phyloP scores from a whole-genome alignment of 1,140 invertebrate species.

The Ridgeia piscesae region DNA sequence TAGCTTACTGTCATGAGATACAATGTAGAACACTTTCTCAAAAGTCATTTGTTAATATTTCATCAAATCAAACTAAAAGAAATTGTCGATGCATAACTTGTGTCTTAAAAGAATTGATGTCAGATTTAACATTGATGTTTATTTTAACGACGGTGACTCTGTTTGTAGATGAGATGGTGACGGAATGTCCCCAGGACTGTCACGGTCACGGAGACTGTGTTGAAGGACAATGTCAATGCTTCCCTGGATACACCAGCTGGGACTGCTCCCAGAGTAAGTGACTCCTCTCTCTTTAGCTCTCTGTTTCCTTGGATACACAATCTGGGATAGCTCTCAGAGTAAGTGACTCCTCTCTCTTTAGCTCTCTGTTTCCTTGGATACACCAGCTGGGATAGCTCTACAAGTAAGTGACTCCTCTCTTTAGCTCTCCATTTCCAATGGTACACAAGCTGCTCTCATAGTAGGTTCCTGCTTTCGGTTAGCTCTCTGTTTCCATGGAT shows the following conservation, averaged over 20 bases:
- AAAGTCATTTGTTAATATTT: background rate
- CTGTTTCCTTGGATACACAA: conserved; percentile 6
- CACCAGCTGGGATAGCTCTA: background rate
- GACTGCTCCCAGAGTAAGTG: conserved; percentile 94
- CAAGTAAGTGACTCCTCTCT: background rate
- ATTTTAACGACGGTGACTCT: background rate
- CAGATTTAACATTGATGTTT: background rate
- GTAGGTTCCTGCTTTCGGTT: too few species aligned
- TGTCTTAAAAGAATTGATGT: background rate
- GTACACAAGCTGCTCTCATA: too few species aligned
- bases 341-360: conserved; percentile 57
- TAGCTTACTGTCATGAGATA: background rate
- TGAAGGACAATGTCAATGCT: conserved; percentile 92
- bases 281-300: conserved; percentile 9
- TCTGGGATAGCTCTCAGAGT: conserved; percentile 81
- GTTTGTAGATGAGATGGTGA: conserved; percentile 65
- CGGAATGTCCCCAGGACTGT: conserved; percentile 94
- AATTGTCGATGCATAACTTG: background rate
- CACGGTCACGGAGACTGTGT: conserved; percentile 94
- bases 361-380: conserved; percentile 12
- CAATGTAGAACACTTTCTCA: background rate
- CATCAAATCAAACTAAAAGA: background rate
- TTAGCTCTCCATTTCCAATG: too few species aligned
- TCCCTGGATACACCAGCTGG: conserved; percentile 94
- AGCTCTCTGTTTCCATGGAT: too few species aligned